These are phyloP conservation scores for Drosophila nigricruria DNA, from an alignment of 2,888 invertebrate genomes.

Conservation along the genomic window DNA sequence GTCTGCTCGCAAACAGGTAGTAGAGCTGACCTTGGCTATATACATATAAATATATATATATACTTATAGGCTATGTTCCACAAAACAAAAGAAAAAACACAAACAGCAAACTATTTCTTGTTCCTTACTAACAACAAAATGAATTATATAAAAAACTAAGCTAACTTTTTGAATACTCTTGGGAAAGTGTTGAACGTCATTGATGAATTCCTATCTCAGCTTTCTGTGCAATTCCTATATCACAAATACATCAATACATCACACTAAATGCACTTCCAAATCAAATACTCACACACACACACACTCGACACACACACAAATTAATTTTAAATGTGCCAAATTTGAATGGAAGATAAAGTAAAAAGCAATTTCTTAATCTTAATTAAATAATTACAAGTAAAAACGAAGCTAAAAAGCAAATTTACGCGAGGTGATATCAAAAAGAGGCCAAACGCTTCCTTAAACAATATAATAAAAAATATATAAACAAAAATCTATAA, in stretches of 20 bases:
- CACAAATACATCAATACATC: conserved; percentile 46
- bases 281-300: conserved; percentile 65
- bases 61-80: conserved; percentile 43
- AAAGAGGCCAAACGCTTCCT: conserved; percentile 80
- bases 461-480: conserved; percentile 34
- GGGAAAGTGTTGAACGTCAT: conserved; percentile 52
- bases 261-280: conserved; percentile 73
- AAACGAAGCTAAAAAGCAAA: conserved; percentile 75
- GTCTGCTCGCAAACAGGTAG: conserved; percentile 84
- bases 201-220: conserved; percentile 80
- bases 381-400: conserved; percentile 49
- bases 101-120: conserved; percentile 72
- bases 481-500: conserved; percentile 27
- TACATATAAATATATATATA: not conserved
- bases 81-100: conserved; percentile 7
- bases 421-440: conserved; percentile 76
- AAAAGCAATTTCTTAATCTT: conserved; percentile 45
- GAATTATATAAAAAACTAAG: conserved; percentile 35
- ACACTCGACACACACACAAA: conserved; percentile 47
- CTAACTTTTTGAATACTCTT: conserved; percentile 61
- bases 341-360: conserved; percentile 45
- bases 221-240: conserved; percentile 81
- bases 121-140: conserved; percentile 70
- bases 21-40: conserved; percentile 30
- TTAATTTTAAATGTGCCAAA: conserved; percentile 82